Base-by-base conservation (phyloP, 2,113 vertebrate genomes). In the Epinephelus fuscoguttatus region DNA sequence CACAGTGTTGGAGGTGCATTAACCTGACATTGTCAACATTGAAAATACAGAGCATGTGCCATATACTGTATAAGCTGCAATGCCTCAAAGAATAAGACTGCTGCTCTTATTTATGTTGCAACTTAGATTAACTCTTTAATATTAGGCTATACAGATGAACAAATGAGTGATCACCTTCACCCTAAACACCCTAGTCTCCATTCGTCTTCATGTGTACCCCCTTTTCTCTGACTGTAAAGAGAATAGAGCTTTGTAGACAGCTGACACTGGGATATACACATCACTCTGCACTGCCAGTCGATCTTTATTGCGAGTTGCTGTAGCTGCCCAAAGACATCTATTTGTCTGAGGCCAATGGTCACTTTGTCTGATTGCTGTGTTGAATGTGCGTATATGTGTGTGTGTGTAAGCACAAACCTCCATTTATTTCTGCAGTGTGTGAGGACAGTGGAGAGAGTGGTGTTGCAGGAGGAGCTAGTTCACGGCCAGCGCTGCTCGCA, bases 291-390 rank as follows among this genome's bases (percentile, higher is more conserved):
- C 33, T 78, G 71, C 47, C 66, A 70, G 72, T 30, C 56, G 45
- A 4, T 87, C 57, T 82, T 68, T 68, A 21, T n/a, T 77, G 27
- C 21, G n/a, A 77, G 47, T 47, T 21, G 10, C 40, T 59, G 42
- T 40, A 23, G 42, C 55, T 88, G 3, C 69, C 52, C 27, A 75
- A 14, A 73, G 78, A 86, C 25, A 63, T 27, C 17, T 56, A 45
- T 61, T 59, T 79, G 55, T 84, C 23, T 63, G 25, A 78, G 53
- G 19, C 23, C 17, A 63, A 30, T 60, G 27, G 62, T 19, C 59
- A 72, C 27, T 75, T 75, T 86, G 74, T 88, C 49, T 57, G 33
- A 72, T 33, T 70, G 64, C 66, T 81, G 60, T 57, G 33, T 69
- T 73, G 40, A 49, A 52, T 75, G n/a, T n/a, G 56, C 64, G 30